Evolutionary conservation across 2,113 vertebrate species (phyloP).

Genomic region (pig (Sus scrofa)): DNA sequence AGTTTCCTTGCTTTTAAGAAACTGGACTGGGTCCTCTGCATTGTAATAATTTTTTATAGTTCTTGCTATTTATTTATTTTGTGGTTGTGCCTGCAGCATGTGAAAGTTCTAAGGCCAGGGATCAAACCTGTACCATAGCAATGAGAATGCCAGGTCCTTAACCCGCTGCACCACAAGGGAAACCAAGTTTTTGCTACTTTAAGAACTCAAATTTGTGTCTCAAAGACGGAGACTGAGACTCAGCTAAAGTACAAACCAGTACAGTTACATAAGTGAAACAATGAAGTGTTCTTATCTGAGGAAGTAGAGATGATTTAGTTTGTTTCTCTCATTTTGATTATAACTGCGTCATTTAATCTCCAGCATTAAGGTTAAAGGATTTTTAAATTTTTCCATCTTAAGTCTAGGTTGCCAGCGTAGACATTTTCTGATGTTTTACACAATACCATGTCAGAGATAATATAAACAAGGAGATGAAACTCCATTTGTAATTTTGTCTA

Average conservation of each 20-base stretch:
- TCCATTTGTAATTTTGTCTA: slow-evolving; percentile 8
- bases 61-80: slow-evolving; percentile 44
- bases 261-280: background rate
- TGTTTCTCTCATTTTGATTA: background rate
- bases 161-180: no score
- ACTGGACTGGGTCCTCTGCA: background rate
- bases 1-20: slow-evolving; percentile 66
- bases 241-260: background rate
- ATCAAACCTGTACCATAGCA: no score
- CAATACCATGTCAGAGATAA: background rate
- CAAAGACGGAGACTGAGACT: background rate
- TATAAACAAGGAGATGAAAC: background rate
- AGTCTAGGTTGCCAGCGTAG: background rate
- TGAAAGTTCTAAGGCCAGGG: no score
- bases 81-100: no score
- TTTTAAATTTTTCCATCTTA: background rate
- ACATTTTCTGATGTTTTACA: slow-evolving; percentile 3
- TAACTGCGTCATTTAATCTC: background rate
- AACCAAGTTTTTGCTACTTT: slow-evolving; percentile 24
- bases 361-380: background rate
- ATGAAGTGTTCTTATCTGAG: background rate
- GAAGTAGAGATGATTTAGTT: background rate
- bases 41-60: background rate
- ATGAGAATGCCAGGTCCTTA: no score
- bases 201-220: slow-evolving; percentile 32